Evolutionary conservation across 1,140 invertebrate genomes (phyloP).

Genomic region (Trypoxylus dichotomus): DNA sequence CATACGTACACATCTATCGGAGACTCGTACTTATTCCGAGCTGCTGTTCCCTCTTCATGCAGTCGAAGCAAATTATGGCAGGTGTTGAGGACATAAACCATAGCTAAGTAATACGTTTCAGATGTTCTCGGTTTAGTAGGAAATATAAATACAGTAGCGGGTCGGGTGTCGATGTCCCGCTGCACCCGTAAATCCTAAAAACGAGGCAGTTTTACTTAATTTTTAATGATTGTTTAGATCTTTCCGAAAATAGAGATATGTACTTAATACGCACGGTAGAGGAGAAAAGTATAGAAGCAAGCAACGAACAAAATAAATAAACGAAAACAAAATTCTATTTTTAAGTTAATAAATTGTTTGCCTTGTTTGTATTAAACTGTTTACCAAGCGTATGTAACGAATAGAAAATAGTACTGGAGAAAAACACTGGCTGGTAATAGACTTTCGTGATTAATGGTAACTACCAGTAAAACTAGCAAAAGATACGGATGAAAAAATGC

Average conservation of each 20-base stretch:
- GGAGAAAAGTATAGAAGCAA: neutral
- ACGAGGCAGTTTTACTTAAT: neutral
- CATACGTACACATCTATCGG: neutral
- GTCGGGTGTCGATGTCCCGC: neutral
- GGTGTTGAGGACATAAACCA: slow-evolving; percentile 20
- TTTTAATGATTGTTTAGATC: slow-evolving; percentile 3
- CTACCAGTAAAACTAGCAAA: no score
- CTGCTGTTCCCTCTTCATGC: no score
- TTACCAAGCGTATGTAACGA: no score
- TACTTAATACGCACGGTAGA: neutral
- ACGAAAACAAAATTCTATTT: no score
- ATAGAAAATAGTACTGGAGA: no score
- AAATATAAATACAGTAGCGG: neutral
- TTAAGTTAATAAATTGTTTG: no score
- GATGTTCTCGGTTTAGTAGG: slow-evolving; percentile 20
- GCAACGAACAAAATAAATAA: neutral
- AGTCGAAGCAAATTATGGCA: slow-evolving; percentile 11
- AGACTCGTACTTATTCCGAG: no score
- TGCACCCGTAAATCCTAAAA: slow-evolving; percentile 12
- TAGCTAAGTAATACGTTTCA: slow-evolving; percentile 18
- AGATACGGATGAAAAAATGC: no score
- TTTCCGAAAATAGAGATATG: neutral
- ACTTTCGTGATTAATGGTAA: no score
- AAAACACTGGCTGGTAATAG: no score
- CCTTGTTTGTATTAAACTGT: no score